phyloP scores from a whole-genome alignment of 2,797 vertebrate species.

The Borostomias antarcticus region DNA sequence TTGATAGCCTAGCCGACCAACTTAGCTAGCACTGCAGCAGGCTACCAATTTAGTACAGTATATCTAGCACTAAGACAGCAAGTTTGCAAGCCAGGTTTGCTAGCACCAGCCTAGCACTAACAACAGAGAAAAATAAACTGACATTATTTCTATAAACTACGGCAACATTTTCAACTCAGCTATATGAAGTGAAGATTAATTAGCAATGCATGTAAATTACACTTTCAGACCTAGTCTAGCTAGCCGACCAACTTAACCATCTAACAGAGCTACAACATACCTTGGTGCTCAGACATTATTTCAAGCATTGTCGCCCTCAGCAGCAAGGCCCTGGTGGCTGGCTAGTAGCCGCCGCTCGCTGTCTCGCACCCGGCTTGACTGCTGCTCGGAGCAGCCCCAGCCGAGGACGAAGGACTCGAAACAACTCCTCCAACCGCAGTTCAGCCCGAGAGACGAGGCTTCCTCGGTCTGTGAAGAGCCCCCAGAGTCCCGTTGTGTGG shows the following conservation, averaged over 20 bases:
- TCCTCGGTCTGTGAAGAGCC: neutral
- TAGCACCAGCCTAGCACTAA: neutral
- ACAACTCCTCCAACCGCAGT: constrained; percentile 7
- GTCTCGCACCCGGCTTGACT: constrained; percentile 71
- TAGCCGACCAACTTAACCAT: neutral
- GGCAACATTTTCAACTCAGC: too few species aligned
- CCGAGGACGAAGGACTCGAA: constrained; percentile 25
- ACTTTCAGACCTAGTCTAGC: neutral
- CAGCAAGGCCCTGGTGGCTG: constrained; percentile 71
- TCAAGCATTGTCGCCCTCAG: constrained; percentile 84
- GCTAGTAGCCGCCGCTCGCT: constrained; percentile 65
- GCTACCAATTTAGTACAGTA: neutral
- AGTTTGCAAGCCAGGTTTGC: too few species aligned
- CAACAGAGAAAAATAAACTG: neutral
- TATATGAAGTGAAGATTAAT: neutral
- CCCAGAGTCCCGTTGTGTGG: neutral
- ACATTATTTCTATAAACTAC: neutral
- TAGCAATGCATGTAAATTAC: neutral
- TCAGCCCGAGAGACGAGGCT: neutral
- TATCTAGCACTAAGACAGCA: too few species aligned
- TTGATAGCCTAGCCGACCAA: neutral
- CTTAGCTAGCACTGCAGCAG: neutral
- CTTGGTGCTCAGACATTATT: constrained; percentile 88
- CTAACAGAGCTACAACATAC: constrained; percentile 50
- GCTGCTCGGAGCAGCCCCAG: constrained; percentile 57